phyloP scores from a whole-genome alignment of 2,888 invertebrate species.

The Metacarcinus magister region DNA sequence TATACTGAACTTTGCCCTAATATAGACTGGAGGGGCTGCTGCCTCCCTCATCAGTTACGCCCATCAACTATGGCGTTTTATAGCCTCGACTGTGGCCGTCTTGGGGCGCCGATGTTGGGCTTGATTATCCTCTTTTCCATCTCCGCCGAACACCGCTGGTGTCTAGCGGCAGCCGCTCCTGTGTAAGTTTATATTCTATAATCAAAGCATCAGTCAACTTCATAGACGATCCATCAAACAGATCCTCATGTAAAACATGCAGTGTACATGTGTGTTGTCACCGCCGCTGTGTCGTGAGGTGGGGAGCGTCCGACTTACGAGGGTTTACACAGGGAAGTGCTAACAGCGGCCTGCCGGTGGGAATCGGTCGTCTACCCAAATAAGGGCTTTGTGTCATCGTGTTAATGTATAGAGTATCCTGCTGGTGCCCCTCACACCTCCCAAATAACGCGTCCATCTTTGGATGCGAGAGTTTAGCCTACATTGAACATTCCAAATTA shows the following conservation, averaged over 20 bases:
- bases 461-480: not conserved
- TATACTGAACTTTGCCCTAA: slow-evolving; percentile 42
- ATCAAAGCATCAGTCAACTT: not conserved
- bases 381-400: slow-evolving; percentile 2
- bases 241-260: not conserved
- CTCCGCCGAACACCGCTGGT: not conserved
- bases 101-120: not conserved
- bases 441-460: not conserved
- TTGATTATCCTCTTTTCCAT: not conserved
- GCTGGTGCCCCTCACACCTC: not conserved
- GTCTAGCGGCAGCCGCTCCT: not conserved
- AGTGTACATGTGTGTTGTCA: not conserved
- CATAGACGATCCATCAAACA: not conserved
- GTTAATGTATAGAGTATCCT: slow-evolving; percentile 1
- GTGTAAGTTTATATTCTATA: not conserved
- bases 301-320: not conserved
- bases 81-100: not conserved
- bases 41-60: slow-evolving; percentile 52
- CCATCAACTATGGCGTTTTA: slow-evolving; percentile 30
- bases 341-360: not conserved
- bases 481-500: not conserved
- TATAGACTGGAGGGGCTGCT: slow-evolving; percentile 18
- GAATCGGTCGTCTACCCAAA: not conserved
- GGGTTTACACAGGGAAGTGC: slow-evolving; percentile 14
- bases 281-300: not conserved